These are phyloP conservation scores for Psittacara wagleri DNA, from an alignment of 2,113 vertebrate species.

Conservation along the genomic window DNA sequence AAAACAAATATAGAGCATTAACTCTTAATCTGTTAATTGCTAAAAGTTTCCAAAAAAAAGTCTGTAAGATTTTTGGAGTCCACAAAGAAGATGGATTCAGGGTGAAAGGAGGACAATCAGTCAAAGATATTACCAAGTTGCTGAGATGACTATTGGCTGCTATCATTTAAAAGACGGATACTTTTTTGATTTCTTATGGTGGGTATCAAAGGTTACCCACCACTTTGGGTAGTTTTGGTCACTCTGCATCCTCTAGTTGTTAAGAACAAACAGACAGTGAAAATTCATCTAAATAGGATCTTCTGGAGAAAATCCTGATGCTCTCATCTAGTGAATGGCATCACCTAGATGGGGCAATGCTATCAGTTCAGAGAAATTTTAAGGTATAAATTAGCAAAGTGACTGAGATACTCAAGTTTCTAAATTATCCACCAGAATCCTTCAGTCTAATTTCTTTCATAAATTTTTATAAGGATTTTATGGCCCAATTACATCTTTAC, in stretches of 20 bases:
- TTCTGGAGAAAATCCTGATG: background rate
- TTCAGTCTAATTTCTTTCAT: background rate
- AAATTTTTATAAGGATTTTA: background rate
- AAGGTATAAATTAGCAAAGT: background rate
- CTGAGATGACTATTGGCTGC: background rate
- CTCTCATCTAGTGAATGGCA: background rate
- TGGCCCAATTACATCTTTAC: background rate
- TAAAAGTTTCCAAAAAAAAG: background rate
- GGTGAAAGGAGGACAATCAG: background rate
- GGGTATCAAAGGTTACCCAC: background rate
- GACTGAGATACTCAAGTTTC: background rate
- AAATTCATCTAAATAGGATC: background rate
- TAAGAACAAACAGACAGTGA: background rate
- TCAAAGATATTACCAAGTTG: background rate
- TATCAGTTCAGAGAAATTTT: background rate
- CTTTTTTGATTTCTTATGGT: background rate
- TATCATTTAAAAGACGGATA: background rate
- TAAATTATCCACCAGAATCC: background rate
- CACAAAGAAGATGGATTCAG: background rate
- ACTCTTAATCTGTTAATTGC: background rate
- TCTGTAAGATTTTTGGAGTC: background rate
- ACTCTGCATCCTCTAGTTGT: background rate
- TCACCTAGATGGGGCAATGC: background rate
- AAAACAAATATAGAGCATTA: background rate
- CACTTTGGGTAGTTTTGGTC: background rate